phyloP scores from a whole-genome alignment of 2,113 vertebrate genomes.

The Scopus umbretta region DNA sequence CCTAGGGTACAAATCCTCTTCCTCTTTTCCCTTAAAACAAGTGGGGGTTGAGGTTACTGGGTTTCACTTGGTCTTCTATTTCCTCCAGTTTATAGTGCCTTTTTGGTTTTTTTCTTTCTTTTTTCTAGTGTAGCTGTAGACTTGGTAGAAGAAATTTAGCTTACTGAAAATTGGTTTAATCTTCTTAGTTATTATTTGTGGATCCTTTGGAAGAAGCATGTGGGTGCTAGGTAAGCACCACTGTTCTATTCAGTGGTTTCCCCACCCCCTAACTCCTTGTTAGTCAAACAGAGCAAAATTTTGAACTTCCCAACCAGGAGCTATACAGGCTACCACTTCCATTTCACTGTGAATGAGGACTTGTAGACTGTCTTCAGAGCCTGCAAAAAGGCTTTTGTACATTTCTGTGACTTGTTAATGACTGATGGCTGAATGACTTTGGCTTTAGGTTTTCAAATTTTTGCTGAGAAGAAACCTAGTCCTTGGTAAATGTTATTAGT shows the following conservation, averaged over 20 bases:
- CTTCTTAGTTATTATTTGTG: not conserved
- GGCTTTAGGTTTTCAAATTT: not conserved
- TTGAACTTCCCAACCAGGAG: not conserved
- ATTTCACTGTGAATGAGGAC: not conserved
- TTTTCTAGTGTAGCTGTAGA: too few species aligned
- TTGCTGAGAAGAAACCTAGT: not conserved
- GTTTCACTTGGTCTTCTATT: not conserved
- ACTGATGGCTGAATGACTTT: not conserved
- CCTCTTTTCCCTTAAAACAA: not conserved
- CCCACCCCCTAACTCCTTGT: not conserved
- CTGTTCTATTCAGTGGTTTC: not conserved
- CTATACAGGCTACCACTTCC: not conserved
- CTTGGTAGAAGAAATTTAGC: not conserved
- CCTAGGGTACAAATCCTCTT: not conserved
- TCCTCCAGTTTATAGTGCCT: rapidly evolving
- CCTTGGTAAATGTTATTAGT: not conserved
- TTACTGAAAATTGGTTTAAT: not conserved
- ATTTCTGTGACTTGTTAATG: not conserved
- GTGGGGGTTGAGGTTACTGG: rapidly evolving
- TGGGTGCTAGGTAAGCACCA: not conserved
- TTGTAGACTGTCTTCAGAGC: not conserved
- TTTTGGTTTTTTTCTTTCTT: too few species aligned
- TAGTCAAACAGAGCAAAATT: not conserved
- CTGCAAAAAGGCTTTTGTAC: not conserved
- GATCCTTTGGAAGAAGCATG: not conserved